Evolutionary conservation across 2,888 invertebrate genomes (phyloP), one percentile per base, ranked within the genome.

Genomic region (Arctia plantaginis): DNA sequence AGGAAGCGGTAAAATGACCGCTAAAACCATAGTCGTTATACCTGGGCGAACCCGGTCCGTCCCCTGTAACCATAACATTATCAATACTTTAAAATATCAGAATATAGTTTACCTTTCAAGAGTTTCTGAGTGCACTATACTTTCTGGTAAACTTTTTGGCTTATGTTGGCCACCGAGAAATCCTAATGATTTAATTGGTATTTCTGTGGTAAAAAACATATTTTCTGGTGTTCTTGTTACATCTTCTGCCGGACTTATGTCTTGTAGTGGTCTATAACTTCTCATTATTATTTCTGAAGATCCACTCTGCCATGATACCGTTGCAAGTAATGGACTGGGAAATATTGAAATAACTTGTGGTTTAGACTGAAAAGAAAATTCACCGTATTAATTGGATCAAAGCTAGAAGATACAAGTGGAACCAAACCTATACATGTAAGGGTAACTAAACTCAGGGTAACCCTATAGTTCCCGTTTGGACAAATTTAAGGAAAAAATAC

Each of bases 201-300:
- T 59, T 10, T 65, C 44, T 3, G 33, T 65, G 6, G 30, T 39
- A 1, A 72, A 69, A 51, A 72, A 76, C 66, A 74, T 18, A 12
- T 30, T 35, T 7, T 78, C 74, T 0, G 73, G 59, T 20, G 65
- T 33, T 2, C 51, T 67, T 65, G 35, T 66, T 15, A 33, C 44
- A 27, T 64, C 67, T 62, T 64, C 67, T 55, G 66, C 39, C 1
- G 62, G 62, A 27, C 39, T 65, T 33, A 69, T 39, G 18, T 84
- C 85, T n/a, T 84, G 71, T 35, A 83, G 62, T 10, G 87, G 85
- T 65, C 85, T 77, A 72, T 88, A 91, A 62, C 88, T 88, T 68
- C 90, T 89, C 89, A 91, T 89, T 33, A 91, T 73, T 65, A 90
- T 90, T 64, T 90, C 80, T 33, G 93, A 88, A 6, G 80, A 80